Evolutionary conservation across 2,888 invertebrate genomes (phyloP).

Genomic region (Phoronis australis): DNA sequence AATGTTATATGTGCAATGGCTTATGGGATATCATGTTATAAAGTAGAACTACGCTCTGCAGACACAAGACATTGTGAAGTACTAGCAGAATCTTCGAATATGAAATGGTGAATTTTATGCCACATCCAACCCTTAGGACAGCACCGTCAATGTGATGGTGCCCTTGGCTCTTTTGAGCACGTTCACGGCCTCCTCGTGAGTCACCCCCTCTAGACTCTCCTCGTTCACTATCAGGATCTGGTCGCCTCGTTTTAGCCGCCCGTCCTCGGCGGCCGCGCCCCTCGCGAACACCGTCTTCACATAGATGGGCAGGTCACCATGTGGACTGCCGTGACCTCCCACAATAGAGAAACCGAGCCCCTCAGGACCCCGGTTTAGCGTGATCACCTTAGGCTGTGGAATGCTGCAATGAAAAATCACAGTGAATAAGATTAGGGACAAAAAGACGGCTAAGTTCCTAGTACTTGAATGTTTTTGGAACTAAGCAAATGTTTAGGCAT

Average conservation of each 20-base stretch:
- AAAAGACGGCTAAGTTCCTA: no score
- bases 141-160: slow-evolving; percentile 55
- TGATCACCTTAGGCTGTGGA: slow-evolving; percentile 48
- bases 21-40: no score
- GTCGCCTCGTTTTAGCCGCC: slow-evolving; percentile 85
- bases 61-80: no score
- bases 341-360: slow-evolving; percentile 60
- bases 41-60: no score
- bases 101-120: background rate
- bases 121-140: no score
- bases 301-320: slow-evolving; percentile 59
- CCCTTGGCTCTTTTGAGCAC: slow-evolving; percentile 67
- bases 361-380: slow-evolving; percentile 56
- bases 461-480: no score
- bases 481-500: no score
- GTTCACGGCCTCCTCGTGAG: slow-evolving; percentile 78
- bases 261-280: slow-evolving; percentile 76
- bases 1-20: no score
- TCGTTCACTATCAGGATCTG: slow-evolving; percentile 85
- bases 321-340: slow-evolving; percentile 56
- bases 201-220: slow-evolving; percentile 60
- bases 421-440: no score
- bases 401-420: no score
- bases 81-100: no score
- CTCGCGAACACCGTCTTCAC: slow-evolving; percentile 60